phyloP scores from a whole-genome alignment of 2,113 vertebrate genomes.

The Acanthochromis polyacanthus region DNA sequence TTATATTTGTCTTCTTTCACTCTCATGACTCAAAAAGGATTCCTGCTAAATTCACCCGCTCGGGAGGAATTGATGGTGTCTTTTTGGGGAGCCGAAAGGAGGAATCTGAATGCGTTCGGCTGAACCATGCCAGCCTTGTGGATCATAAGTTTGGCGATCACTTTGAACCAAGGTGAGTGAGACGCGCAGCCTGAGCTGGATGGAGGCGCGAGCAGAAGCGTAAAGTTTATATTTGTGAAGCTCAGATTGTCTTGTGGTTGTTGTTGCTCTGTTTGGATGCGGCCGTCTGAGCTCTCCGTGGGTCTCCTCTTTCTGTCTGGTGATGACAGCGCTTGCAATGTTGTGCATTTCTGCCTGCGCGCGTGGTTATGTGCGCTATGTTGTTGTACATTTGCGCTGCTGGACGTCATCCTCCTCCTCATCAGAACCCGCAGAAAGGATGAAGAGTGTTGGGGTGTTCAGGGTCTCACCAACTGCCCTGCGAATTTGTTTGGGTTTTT shows the following conservation, averaged over 20 bases:
- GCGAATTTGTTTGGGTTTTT: no score
- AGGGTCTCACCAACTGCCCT: conserved; percentile 31
- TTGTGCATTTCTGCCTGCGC: conserved; percentile 28
- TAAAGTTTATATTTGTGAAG: conserved; percentile 53
- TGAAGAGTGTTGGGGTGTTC: conserved; percentile 33
- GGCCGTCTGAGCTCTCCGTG: conserved; percentile 40
- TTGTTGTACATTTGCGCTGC: conserved; percentile 28
- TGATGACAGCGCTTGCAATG: neutral
- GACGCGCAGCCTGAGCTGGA: neutral
- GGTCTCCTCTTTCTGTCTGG: conserved; percentile 43
- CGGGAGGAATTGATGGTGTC: conserved; percentile 78
- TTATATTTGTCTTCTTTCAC: conserved; percentile 38
- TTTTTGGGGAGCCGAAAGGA: conserved; percentile 66
- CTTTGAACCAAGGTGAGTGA: conserved; percentile 83
- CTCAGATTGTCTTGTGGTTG: neutral
- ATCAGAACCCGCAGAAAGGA: conserved; percentile 14
- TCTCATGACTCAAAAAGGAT: conserved; percentile 73
- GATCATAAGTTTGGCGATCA: conserved; percentile 85
- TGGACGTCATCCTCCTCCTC: conserved; percentile 48
- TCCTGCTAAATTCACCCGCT: conserved; percentile 54
- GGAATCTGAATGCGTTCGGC: conserved; percentile 77
- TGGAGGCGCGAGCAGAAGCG: neutral
- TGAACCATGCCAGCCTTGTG: conserved; percentile 84
- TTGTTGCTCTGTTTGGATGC: conserved; percentile 1
- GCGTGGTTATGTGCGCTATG: conserved; percentile 18